Evolutionary conservation across 2,113 vertebrate genomes (phyloP).

Genomic region (Platysteira castanea): DNA sequence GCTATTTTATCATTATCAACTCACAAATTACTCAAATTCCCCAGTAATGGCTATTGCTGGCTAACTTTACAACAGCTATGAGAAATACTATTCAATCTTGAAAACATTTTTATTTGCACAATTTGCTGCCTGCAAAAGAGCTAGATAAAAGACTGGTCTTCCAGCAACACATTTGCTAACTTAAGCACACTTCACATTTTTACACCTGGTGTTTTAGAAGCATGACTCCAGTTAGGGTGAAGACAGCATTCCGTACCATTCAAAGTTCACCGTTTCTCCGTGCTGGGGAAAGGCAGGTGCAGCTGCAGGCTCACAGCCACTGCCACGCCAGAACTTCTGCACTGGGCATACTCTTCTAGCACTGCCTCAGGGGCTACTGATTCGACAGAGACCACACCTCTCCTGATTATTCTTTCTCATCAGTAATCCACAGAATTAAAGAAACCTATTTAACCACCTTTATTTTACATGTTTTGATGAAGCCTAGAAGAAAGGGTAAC

Average conservation of each 20-base stretch:
- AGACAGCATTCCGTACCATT: background rate
- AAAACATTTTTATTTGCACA: background rate
- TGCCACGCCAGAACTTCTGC: background rate
- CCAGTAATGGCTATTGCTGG: background rate
- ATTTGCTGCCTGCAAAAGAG: background rate
- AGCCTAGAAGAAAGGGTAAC: background rate
- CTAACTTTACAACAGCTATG: background rate
- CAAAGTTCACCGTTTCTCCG: accelerated
- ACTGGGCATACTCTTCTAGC: background rate
- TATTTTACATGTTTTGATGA: background rate
- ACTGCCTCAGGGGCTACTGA: background rate
- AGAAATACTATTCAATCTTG: background rate
- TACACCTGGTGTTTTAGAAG: background rate
- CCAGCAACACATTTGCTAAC: background rate
- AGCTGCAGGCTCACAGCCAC: background rate
- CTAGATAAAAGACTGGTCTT: background rate
- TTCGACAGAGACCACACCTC: background rate
- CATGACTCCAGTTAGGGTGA: background rate
- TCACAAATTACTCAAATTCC: background rate
- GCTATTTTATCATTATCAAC: background rate
- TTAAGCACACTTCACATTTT: background rate
- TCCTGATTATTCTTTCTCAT: background rate
- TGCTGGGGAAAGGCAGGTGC: background rate
- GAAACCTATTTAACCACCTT: background rate
- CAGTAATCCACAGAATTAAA: background rate